These are phyloP conservation scores for Cyprinodon brontotheroides DNA, from an alignment of 2,113 vertebrate genomes.

Conservation along the genomic window DNA sequence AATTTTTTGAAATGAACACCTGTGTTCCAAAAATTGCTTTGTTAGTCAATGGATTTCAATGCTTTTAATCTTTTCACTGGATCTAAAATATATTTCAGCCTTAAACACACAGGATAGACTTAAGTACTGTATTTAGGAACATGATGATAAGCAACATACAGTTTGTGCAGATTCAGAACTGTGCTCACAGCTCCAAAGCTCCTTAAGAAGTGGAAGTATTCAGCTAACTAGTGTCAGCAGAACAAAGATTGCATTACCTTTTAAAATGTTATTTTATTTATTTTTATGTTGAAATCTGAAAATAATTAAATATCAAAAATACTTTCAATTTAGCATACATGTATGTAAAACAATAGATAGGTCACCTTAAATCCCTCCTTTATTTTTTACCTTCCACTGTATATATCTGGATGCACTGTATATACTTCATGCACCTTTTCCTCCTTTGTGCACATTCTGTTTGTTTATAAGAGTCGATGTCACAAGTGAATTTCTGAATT, in stretches of 20 bases:
- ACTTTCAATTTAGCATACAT: not conserved
- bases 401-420: too few relatives aligned
- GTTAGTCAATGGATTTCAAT: too few relatives aligned
- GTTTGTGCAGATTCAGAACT: slow-evolving; percentile 18
- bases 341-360: not conserved
- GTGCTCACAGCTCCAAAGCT: not conserved
- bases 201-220: slow-evolving; percentile 52
- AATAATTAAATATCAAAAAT: not conserved
- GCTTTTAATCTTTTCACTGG: not conserved
- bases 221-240: not conserved
- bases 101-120: slow-evolving; percentile 33
- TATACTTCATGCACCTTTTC: too few relatives aligned
- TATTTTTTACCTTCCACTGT: too few relatives aligned
- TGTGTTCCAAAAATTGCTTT: too few relatives aligned
- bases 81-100: not conserved
- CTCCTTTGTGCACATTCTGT: too few relatives aligned
- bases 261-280: not conserved
- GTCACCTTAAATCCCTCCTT: too few relatives aligned
- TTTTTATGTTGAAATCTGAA: not conserved
- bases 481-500: too few relatives aligned
- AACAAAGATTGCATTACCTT: too few relatives aligned
- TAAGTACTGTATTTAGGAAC: slow-evolving; percentile 31
- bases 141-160: slow-evolving; percentile 20
- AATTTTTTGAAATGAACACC: too few relatives aligned
- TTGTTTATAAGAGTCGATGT: too few relatives aligned